Evolutionary conservation across 35 echinoderm and acorn worm species (phyloP).

Genomic region (Ptychodera flava): DNA sequence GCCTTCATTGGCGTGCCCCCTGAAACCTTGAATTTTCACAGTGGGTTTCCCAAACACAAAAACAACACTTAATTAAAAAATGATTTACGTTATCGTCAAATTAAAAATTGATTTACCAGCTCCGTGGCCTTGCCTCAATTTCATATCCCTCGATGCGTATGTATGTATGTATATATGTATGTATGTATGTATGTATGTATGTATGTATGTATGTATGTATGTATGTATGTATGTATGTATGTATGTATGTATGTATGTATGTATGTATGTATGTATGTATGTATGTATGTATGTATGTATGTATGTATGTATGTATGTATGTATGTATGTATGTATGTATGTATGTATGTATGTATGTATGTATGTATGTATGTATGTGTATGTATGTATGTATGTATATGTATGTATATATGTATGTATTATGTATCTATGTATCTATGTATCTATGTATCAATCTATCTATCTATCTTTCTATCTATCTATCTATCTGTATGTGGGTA

Average conservation of each 20-base stretch:
- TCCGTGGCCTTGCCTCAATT: too few relatives aligned
- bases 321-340: slow-evolving; percentile 2
- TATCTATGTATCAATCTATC: background rate
- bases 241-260: slow-evolving; percentile 2
- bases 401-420: background rate
- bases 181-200: slow-evolving; percentile 2
- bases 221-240: background rate
- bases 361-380: background rate
- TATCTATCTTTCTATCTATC: background rate
- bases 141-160: too few relatives aligned
- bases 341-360: slow-evolving; percentile 2
- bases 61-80: too few relatives aligned
- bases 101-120: too few relatives aligned
- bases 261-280: slow-evolving; percentile 2
- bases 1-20: too few relatives aligned
- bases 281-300: background rate
- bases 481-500: background rate
- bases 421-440: background rate
- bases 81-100: too few relatives aligned
- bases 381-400: background rate
- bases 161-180: background rate
- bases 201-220: background rate
- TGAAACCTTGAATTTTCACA: too few relatives aligned
- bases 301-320: background rate
- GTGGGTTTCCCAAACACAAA: too few relatives aligned